Evolutionary conservation across 2,888 invertebrate genomes (phyloP).

Genomic region (Nasonia oneida): DNA sequence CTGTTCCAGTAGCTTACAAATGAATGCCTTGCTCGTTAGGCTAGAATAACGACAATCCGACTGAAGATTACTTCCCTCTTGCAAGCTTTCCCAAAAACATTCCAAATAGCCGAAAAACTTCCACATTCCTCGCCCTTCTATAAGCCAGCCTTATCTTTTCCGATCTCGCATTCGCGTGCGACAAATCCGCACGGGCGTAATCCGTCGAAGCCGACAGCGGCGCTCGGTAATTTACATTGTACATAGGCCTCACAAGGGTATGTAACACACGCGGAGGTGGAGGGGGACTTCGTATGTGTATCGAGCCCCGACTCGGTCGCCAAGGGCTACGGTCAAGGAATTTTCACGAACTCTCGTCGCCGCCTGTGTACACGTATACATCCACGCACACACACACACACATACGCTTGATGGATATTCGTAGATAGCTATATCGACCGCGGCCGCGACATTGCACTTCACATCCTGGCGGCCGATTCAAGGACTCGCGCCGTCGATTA

Average conservation of each 20-base stretch:
- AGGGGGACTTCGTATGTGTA: background rate
- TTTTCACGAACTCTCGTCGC: constrained; percentile 10
- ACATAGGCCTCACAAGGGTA: background rate
- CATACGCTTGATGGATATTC: background rate
- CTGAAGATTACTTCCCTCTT: too few relatives aligned
- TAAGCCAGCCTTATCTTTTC: background rate
- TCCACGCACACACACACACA: background rate
- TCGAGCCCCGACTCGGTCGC: constrained; percentile 34
- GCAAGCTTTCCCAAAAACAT: too few relatives aligned
- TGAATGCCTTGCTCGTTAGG: background rate
- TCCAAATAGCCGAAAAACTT: too few relatives aligned
- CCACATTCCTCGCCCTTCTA: too few relatives aligned
- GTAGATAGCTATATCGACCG: constrained; percentile 36
- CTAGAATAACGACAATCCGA: too few relatives aligned
- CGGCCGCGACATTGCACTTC: constrained; percentile 58
- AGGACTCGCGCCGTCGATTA: constrained; percentile 45
- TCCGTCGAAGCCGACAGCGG: background rate
- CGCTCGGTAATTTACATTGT: constrained; percentile 7
- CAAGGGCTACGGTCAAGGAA: constrained; percentile 57
- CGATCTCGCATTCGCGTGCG: background rate
- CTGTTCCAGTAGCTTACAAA: background rate
- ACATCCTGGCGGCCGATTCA: constrained; percentile 45
- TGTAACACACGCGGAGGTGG: background rate
- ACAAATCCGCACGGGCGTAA: background rate
- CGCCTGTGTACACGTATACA: background rate